A percentile compares a stretch with the other conserved stretches of the same genome.
Evolutionary conservation across 2,113 vertebrate species (phyloP).

Genomic region (Periophthalmodon schlosseri): DNA sequence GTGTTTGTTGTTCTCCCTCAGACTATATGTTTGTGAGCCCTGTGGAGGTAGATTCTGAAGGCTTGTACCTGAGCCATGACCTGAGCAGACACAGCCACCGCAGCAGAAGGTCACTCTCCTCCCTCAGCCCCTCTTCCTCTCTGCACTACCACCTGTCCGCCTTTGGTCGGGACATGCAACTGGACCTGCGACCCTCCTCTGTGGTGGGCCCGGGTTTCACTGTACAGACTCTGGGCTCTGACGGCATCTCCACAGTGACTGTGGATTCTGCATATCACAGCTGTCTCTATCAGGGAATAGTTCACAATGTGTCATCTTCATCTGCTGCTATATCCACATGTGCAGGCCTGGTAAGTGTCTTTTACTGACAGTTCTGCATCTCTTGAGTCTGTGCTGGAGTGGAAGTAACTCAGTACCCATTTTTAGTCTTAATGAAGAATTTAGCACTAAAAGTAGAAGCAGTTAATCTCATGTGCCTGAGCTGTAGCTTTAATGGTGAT

Average conservation of each 20-base stretch:
- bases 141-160: conserved; percentile 91
- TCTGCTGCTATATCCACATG: conserved; percentile 92
- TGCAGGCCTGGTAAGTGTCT: conserved; percentile 89
- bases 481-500: background rate
- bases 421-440: background rate
- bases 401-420: background rate
- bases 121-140: conserved; percentile 53
- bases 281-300: conserved; percentile 96
- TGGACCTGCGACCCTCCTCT: conserved; percentile 86
- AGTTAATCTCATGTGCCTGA: background rate
- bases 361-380: background rate
- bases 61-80: conserved; percentile 86
- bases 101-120: conserved; percentile 80
- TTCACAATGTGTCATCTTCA: conserved; percentile 87
- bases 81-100: conserved; percentile 82
- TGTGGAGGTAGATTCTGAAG: conserved; percentile 87
- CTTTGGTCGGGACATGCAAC: conserved; percentile 90
- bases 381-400: background rate
- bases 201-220: conserved; percentile 87
- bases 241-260: conserved; percentile 78
- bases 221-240: conserved; percentile 84
- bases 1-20: conserved; percentile 44
- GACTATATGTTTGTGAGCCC: conserved; percentile 94
- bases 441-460: background rate
- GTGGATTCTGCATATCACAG: conserved; percentile 70